A percentile compares a stretch with the other conserved stretches of the same genome.
Conservation (phyloP, 2,113 vertebrate genomes). For the Forbesichthys agassizii region DNA sequence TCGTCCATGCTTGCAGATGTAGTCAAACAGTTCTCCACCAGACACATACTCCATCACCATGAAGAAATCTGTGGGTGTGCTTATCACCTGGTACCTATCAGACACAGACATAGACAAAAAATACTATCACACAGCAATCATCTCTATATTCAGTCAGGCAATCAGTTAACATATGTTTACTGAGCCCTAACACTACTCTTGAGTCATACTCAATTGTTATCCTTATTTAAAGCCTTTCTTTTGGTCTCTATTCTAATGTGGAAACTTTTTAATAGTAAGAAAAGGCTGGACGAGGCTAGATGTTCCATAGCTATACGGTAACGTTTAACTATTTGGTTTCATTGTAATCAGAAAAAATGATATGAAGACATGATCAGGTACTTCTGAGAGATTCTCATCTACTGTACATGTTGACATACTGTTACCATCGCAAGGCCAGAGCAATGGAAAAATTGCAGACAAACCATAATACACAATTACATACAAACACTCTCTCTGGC, state of each 20-base stretch:
- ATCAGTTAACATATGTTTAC: background rate
- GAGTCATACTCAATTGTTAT: no score
- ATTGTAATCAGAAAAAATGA: no score
- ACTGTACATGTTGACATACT: background rate
- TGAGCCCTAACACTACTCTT: background rate
- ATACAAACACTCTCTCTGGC: background rate
- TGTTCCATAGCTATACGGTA: no score
- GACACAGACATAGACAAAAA: slow-evolving; percentile 21
- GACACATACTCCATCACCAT: slow-evolving; percentile 99
- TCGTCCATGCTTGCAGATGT: slow-evolving; percentile 98
- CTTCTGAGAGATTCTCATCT: slow-evolving; percentile 33
- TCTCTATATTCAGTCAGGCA: background rate
- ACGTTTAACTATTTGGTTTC: no score
- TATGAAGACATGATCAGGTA: background rate
- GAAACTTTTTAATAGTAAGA: no score
- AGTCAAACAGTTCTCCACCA: slow-evolving; percentile 96
- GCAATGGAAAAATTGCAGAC: slow-evolving; percentile 2
- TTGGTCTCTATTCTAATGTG: no score
- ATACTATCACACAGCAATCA: background rate
- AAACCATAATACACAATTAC: background rate
- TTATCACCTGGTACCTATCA: slow-evolving; percentile 97
- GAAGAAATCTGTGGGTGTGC: slow-evolving; percentile 98
- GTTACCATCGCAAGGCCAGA: background rate
- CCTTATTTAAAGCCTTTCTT: no score
- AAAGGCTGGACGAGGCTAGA: no score